Base-by-base conservation (phyloP, 1,140 invertebrate genomes). In the Drosophila micromelanica region DNA sequence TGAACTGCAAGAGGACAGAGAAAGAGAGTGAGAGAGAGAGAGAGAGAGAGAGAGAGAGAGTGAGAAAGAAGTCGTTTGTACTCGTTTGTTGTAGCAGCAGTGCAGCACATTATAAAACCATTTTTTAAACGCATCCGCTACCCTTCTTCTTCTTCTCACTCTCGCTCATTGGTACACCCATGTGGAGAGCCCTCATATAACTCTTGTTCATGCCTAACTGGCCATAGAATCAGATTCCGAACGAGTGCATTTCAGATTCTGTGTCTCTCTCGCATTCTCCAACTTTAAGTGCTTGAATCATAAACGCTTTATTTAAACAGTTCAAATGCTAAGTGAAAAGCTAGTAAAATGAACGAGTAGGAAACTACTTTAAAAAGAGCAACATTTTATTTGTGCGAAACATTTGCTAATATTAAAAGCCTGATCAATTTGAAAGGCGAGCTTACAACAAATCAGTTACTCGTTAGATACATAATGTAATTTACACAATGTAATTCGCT, bases 1-100 rank as follows among this genome's bases (percentile, higher is more conserved):
- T 96, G 94, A 94, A 98, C 97, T 98, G 93, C 43, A 93, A 93
- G 64, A 45, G 67, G n/a, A 56, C 12, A 57, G 57, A 74, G 73
- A 73, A 40, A 30, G 42, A 55, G 9, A 51, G 38, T 3, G 7
- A 35, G 35, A 54, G 13, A 51, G 15, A 35, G 42, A 13, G 13
- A 38, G 20, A 32, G 9, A n/a, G 23, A 32, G n/a, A n/a, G n/a
- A n/a, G n/a, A 37, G 48, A 51, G 12, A 48, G 40, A 13, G 8
- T 27, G 38, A 62, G 32, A 51, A 20, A 49, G 17, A 17, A 46
- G 72, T 65, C 49, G 61, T 51, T 78, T 42, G 55, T 57, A 15
- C 3, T 61, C 13, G 23, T 48, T 42, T 77, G 54, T 74, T 48
- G 49, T 60, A 37, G 40, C 62, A 61, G 71, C 48, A 55, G 59